phyloP scores from a whole-genome alignment of 2,888 invertebrate genomes.

The Drosophila buzzatii region DNA sequence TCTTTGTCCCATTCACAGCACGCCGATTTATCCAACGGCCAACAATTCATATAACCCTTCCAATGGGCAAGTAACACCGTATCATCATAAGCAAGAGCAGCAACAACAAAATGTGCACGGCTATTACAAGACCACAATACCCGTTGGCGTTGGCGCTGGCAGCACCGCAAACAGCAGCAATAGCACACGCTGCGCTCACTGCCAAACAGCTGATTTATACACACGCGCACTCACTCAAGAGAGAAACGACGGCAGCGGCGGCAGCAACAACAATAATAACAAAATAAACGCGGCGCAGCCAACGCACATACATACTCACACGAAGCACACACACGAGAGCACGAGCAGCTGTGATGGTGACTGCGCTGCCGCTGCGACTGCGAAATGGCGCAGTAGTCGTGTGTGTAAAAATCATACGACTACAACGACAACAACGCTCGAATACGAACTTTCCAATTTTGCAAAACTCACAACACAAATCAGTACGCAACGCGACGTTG shows the following conservation, averaged over 20 bases:
- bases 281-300: constrained; percentile 47
- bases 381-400: constrained; percentile 75
- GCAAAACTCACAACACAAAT: constrained; percentile 82
- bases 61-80: constrained; percentile 81
- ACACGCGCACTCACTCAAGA: constrained; percentile 50
- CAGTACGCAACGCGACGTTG: constrained; percentile 82
- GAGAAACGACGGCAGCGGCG: constrained; percentile 20
- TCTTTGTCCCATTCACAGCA: constrained; percentile 61
- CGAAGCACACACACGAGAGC: constrained; percentile 52
- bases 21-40: constrained; percentile 81
- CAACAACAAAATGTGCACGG: constrained; percentile 59
- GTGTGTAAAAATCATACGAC: constrained; percentile 83
- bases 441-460: constrained; percentile 84
- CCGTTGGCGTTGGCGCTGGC: constrained; percentile 71
- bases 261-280: constrained; percentile 51
- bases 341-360: constrained; percentile 35
- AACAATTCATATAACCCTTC: constrained; percentile 80
- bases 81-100: constrained; percentile 64
- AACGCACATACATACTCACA: constrained; percentile 49
- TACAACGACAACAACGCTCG: constrained; percentile 83
- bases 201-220: constrained; percentile 74
- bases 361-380: constrained; percentile 36
- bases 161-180: constrained; percentile 48
- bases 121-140: constrained; percentile 83
- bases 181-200: constrained; percentile 50